A percentile compares a stretch with the other conserved stretches of the same genome.
These are phyloP conservation scores for Sylvia atricapilla DNA, from an alignment of 2,113 vertebrate species.

Conservation along the genomic window DNA sequence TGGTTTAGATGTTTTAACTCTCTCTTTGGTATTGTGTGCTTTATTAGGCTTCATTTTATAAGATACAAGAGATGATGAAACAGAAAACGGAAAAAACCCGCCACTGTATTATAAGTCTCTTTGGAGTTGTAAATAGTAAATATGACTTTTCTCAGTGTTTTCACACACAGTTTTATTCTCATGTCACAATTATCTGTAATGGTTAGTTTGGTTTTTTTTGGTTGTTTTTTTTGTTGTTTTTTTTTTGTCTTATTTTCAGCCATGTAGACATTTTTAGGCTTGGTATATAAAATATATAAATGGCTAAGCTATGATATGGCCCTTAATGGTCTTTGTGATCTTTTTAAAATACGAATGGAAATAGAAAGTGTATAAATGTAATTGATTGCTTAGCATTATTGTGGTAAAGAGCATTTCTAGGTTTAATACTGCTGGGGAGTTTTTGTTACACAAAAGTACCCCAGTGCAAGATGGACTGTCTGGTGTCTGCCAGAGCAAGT, in stretches of 20 bases:
- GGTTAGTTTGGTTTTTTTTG: no score
- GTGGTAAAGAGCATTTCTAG: not conserved
- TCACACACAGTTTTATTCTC: not conserved
- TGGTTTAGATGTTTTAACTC: not conserved
- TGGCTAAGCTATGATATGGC: not conserved
- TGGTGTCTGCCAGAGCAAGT: not conserved
- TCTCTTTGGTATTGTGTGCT: not conserved
- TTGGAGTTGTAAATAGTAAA: not conserved
- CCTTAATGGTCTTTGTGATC: not conserved
- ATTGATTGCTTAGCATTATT: not conserved
- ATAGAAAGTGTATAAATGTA: not conserved
- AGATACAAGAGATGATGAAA: not conserved
- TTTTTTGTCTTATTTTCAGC: not conserved
- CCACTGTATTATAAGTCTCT: not conserved
- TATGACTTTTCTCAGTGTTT: not conserved
- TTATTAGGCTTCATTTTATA: not conserved
- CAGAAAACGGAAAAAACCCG: not conserved
- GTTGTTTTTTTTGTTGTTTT: no score
- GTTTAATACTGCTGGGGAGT: not conserved
- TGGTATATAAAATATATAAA: not conserved
- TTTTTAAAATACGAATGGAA: not conserved
- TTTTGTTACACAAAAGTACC: not conserved
- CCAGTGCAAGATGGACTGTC: not conserved
- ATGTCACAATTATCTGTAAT: not conserved
- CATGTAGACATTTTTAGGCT: not conserved